phyloP scores from a whole-genome alignment of 2,797 vertebrate species.

The Dendrocincla tyrannina region DNA sequence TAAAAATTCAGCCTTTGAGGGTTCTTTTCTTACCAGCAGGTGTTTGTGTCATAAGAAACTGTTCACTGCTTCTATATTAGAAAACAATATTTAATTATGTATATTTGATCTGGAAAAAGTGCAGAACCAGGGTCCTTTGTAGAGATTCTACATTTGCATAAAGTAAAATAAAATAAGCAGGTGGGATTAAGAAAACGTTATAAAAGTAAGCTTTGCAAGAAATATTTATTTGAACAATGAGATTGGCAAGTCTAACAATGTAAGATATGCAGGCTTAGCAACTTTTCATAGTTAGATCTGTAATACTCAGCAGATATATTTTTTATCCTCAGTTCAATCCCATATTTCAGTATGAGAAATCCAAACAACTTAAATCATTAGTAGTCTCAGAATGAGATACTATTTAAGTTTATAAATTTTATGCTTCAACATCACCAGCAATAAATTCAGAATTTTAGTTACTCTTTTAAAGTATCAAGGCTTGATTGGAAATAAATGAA shows the following conservation, averaged over 20 bases:
- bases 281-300: slow-evolving; percentile 15
- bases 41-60: not conserved
- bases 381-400: not conserved
- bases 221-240: slow-evolving; percentile 66
- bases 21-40: not conserved
- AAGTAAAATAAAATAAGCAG: slow-evolving; percentile 65
- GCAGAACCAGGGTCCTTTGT: not conserved
- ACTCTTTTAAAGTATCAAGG: not conserved
- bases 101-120: slow-evolving; percentile 21
- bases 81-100: slow-evolving; percentile 2
- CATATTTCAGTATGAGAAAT: slow-evolving; percentile 13
- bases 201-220: slow-evolving; percentile 40
- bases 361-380: not conserved
- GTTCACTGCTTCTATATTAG: not conserved
- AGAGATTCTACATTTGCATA: slow-evolving; percentile 8
- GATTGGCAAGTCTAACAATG: slow-evolving; percentile 15
- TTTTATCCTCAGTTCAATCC: not conserved
- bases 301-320: slow-evolving; percentile 20
- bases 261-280: slow-evolving; percentile 22
- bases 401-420: not conserved
- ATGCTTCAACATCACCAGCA: not conserved
- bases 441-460: not conserved
- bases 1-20: not conserved
- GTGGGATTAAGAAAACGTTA: slow-evolving; percentile 47
- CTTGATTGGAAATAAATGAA: not conserved